Evolutionary conservation across 1,140 invertebrate species (phyloP), one percentile per base, ranked within the genome.

Genomic region (Neodiprion virginianus): DNA sequence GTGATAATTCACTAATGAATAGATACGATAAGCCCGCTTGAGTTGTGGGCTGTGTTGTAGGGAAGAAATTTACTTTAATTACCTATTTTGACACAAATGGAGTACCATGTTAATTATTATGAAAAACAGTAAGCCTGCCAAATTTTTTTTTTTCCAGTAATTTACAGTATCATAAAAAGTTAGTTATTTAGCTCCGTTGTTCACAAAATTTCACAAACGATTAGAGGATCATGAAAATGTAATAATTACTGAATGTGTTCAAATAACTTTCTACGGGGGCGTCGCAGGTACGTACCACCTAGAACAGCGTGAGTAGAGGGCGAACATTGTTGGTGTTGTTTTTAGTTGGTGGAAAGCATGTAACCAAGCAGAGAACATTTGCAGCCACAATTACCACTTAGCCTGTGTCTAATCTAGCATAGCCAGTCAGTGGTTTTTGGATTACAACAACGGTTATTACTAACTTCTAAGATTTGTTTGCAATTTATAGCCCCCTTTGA

Each of bases 311-410:
- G 79, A 81, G 79, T 81, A 82, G 79, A 84, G 81, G 81, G 80
- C 80, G 83, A 85, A 81, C 83, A 85, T 84, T 81, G 81, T 83
- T 85, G 82, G 78, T 84, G 82, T 83, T 83, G 83, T 86, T 82
- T 81, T 81, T 84, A 83, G 81, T 86, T 85, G 84, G 79, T 84
- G 82, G 82, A 82, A 86, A 86, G 84, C 84, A 86, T 86, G 84
- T 86, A 85, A 86, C 77, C 82, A 86, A 86, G 84, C 84, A 86
- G 80, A 86, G 79, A 86, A 85, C 78, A 84, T 83, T 84, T 83
- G 83, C 84, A 84, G 81, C 83, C 84, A 86, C 82, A 84, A 83
- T 85, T 14, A 61, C 53, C 53, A 61, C 53, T 61, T 84, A 85
- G 77, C 81, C 79, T 79, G 80, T 83, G 79, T 81, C 80, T 79